Base-by-base conservation (phyloP, 2,113 vertebrate species). In the Campylomormyrus numenius region DNA sequence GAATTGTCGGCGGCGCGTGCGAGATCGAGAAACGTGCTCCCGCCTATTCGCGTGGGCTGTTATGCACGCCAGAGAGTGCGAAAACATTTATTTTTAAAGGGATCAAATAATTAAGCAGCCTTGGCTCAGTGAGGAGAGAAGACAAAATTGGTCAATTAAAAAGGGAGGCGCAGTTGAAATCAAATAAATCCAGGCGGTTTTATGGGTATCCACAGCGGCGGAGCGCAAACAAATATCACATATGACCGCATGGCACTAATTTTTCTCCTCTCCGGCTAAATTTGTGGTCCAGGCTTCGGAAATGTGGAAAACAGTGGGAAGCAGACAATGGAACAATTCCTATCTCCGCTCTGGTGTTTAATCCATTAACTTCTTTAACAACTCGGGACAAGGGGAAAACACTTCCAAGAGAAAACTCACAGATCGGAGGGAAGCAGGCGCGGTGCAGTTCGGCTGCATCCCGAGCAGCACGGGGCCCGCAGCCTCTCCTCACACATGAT, bases 101-200 rank as follows among this genome's bases (percentile, higher is more conserved):
- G 94, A 96, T 95, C 95, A 96, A 94, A 95, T 95, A 95, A 96
- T 96, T 96, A 96, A 94, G 91, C 89, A 90, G 93, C 92, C 89
- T 90, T 90, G 88, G 91, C 90, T 91, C 77, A 90, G 91, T 89
- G 89, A 88, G 84, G 89, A 92, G 89, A 92, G 91, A 86, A 91
- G 90, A 90, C 85, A 90, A 92, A 93, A 94, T 93, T 93, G 92
- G 91, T 93, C 92, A 92, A 92, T 92, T 94, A 92, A 91, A 93
- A 91, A 87, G 92, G 90, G 91, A 89, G 91, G 87, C 90, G 91
- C 90, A 86, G 90, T 92, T 74, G 92, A 93, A 93, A 93, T 94
- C 93, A 91, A 92, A 94, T 94, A 92, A 91, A 92, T 93, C 91
- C 89, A 31, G 90, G 91, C 89, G 88, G 88, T 91, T 93, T 93